Conservation (phyloP, 2,888 invertebrate species). For the Caenorhabditis becei region DNA sequence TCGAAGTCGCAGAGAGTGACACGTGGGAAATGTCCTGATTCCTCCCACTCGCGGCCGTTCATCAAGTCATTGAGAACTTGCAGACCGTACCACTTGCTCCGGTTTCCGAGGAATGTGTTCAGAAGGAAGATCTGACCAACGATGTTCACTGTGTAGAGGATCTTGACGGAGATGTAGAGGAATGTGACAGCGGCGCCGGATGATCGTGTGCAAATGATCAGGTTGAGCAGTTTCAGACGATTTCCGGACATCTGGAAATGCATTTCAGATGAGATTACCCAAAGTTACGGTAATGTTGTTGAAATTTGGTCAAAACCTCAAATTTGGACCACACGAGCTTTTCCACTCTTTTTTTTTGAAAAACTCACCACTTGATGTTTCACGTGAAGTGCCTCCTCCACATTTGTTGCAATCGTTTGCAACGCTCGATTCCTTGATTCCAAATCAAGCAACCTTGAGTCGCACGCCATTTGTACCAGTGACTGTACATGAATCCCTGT, state of each 20-base stretch:
- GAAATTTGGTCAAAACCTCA: too few relatives aligned
- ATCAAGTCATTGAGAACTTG: slow-evolving; percentile 81
- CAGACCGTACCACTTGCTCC: slow-evolving; percentile 81
- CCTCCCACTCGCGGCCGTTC: slow-evolving; percentile 82
- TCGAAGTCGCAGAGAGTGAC: slow-evolving; percentile 82
- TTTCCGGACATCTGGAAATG: slow-evolving; percentile 80
- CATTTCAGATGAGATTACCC: too few relatives aligned
- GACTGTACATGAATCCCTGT: slow-evolving; percentile 82
- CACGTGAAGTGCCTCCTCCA: slow-evolving; percentile 81
- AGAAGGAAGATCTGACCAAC: slow-evolving; percentile 81
- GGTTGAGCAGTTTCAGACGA: slow-evolving; percentile 78
- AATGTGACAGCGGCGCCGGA: slow-evolving; percentile 81
- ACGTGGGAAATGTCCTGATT: slow-evolving; percentile 80
- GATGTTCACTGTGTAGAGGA: slow-evolving; percentile 81
- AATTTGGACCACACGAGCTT: not conserved
- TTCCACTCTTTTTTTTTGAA: not conserved
- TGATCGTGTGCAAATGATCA: slow-evolving; percentile 81
- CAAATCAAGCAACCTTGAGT: slow-evolving; percentile 80
- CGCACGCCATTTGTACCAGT: slow-evolving; percentile 82
- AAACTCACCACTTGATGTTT: slow-evolving; percentile 80
- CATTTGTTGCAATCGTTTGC: slow-evolving; percentile 81
- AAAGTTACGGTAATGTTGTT: too few relatives aligned
- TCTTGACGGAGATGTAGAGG: slow-evolving; percentile 78
- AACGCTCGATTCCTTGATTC: slow-evolving; percentile 80
- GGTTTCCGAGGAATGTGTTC: slow-evolving; percentile 81